These are phyloP conservation scores for Parelbella ahira DNA, from an alignment of 2,888 invertebrate genomes.

Conservation along the genomic window DNA sequence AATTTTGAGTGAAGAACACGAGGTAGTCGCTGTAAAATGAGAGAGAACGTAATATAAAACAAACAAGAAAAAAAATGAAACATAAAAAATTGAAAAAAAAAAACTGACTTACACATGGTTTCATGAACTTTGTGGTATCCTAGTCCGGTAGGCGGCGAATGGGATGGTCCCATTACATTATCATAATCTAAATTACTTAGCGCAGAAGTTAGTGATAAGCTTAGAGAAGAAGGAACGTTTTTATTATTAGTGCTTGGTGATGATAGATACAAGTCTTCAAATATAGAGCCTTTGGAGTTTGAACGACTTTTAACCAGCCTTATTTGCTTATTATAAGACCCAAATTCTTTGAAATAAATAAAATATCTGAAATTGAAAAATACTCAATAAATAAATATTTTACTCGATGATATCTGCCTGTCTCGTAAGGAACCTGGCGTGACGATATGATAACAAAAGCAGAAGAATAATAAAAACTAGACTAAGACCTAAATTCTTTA, in stretches of 20 bases:
- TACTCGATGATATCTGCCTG: too few relatives aligned
- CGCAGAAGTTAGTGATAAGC: slow-evolving; percentile 48
- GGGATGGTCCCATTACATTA: slow-evolving; percentile 39
- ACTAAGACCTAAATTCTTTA: slow-evolving; percentile 30
- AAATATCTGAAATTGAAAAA: slow-evolving; percentile 67
- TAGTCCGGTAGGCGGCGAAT: slow-evolving; percentile 43
- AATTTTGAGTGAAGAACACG: slow-evolving; percentile 66
- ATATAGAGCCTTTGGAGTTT: slow-evolving; percentile 68
- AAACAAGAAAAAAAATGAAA: slow-evolving; percentile 7
- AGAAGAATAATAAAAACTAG: neutral
- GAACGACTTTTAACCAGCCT: slow-evolving; percentile 65
- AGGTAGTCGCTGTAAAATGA: slow-evolving; percentile 55
- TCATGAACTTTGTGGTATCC: slow-evolving; percentile 61
- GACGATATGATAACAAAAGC: too few relatives aligned
- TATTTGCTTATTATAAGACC: slow-evolving; percentile 72
- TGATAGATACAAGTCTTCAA: slow-evolving; percentile 60
- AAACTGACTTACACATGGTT: slow-evolving; percentile 51
- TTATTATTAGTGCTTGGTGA: slow-evolving; percentile 45
- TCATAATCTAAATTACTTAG: slow-evolving; percentile 56
- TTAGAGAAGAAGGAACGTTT: slow-evolving; percentile 43
- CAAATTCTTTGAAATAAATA: slow-evolving; percentile 78
- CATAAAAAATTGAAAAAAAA: neutral
- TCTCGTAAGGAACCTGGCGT: too few relatives aligned
- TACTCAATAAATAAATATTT: neutral
- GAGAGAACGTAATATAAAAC: slow-evolving; percentile 2